phyloP scores from a whole-genome alignment of 2,113 vertebrate species.

The Urocitellus parryii region DNA sequence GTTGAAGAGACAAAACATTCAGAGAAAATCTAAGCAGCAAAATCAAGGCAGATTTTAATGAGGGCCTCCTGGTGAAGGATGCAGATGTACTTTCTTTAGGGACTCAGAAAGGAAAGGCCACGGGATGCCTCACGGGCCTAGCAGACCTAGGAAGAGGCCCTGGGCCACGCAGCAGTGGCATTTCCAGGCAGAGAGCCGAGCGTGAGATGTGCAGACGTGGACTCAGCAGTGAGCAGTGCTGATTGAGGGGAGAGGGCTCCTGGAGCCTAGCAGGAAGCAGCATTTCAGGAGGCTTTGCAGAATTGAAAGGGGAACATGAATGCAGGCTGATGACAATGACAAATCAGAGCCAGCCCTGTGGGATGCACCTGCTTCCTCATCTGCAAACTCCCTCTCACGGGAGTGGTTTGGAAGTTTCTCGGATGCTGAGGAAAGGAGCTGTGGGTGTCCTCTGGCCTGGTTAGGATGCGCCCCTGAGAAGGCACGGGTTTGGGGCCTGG shows the following conservation, averaged over 20 bases:
- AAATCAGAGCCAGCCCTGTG: not conserved
- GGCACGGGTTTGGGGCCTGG: not conserved
- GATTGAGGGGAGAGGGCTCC: not conserved
- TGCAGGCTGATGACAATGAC: conserved; percentile 38
- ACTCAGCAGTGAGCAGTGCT: not conserved
- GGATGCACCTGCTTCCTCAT: not conserved
- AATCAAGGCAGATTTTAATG: not conserved
- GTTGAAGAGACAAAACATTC: not conserved
- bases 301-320: conserved; percentile 45
- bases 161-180: not conserved
- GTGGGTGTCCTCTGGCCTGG: not conserved
- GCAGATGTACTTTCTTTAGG: not conserved
- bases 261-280: conserved; percentile 25
- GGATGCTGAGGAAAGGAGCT: not conserved
- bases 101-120: not conserved
- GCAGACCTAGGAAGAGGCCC: not conserved
- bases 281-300: not conserved
- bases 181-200: not conserved
- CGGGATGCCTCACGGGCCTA: not conserved
- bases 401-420: not conserved
- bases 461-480: not conserved
- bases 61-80: not conserved
- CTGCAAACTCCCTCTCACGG: not conserved
- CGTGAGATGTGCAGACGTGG: not conserved
- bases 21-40: not conserved